phyloP scores from a whole-genome alignment of 2,888 invertebrate genomes.

The Amiota minor region DNA sequence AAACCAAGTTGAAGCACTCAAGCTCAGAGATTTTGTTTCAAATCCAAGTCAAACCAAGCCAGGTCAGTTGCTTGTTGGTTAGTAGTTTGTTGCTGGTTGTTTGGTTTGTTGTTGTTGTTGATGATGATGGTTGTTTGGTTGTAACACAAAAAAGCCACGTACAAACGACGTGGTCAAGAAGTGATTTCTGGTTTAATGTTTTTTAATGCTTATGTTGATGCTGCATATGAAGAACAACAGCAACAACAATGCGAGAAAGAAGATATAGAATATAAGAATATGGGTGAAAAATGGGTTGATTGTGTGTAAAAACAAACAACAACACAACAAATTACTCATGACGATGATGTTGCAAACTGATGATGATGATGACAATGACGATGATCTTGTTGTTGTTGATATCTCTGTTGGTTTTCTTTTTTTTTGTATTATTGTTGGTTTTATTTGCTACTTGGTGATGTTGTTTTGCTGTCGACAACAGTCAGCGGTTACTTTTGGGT shows the following conservation, averaged over 20 bases:
- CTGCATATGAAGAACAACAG: neutral
- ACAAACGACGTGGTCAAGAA: conserved; percentile 64
- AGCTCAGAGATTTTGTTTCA: no score
- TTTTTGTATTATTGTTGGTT: conserved; percentile 42
- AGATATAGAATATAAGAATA: neutral
- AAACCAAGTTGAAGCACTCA: no score
- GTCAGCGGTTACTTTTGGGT: conserved; percentile 28
- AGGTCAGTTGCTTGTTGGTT: no score
- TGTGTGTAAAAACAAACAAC: neutral
- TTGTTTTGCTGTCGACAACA: conserved; percentile 37
- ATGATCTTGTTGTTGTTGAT: conserved; percentile 44
- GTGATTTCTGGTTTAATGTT: conserved; percentile 69
- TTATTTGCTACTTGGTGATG: conserved; percentile 41
- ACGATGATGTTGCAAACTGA: conserved; percentile 25
- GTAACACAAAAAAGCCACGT: conserved; percentile 31
- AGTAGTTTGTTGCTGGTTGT: neutral
- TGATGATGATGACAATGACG: conserved; percentile 51
- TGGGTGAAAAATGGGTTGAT: neutral
- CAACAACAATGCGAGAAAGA: neutral
- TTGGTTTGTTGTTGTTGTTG: neutral
- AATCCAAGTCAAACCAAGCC: no score
- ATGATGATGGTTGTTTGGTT: neutral
- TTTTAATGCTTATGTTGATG: conserved; percentile 68
- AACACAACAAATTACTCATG: conserved; percentile 25
- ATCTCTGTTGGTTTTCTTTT: conserved; percentile 1